A percentile compares a stretch with the other conserved stretches of the same genome.
These are phyloP conservation scores for Drosophila melanogaster DNA, from an alignment of 1,140 invertebrate species.

Conservation along the genomic window DNA sequence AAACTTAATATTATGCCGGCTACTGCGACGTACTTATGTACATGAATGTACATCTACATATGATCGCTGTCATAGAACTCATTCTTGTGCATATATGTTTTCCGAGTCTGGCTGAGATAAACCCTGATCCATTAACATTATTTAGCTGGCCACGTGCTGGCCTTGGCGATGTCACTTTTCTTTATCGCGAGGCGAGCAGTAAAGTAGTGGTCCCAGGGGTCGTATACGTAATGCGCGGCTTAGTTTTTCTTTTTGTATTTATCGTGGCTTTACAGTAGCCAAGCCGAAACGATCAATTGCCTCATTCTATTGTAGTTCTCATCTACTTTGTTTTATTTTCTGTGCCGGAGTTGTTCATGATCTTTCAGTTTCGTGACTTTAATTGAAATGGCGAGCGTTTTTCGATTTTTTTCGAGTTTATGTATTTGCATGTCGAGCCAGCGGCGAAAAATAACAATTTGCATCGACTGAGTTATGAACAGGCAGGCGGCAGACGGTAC, in stretches of 20 bases:
- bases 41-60: too few species aligned
- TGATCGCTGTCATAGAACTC: background rate
- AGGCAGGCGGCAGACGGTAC: background rate
- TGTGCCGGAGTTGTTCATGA: slow-evolving; percentile 31
- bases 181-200: slow-evolving; percentile 55
- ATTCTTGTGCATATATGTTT: slow-evolving; percentile 19
- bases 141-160: slow-evolving; percentile 54
- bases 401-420: slow-evolving; percentile 26
- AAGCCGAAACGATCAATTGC: slow-evolving; percentile 41
- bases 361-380: slow-evolving; percentile 60
- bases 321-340: slow-evolving; percentile 30
- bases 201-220: slow-evolving; percentile 49
- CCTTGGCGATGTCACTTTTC: slow-evolving; percentile 73
- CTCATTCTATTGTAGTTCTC: slow-evolving; percentile 49
- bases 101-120: slow-evolving; percentile 20
- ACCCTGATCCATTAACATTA: slow-evolving; percentile 37
- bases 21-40: slow-evolving; percentile 22
- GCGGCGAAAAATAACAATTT: slow-evolving; percentile 21
- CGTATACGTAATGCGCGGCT: slow-evolving; percentile 57
- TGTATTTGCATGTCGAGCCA: slow-evolving; percentile 30
- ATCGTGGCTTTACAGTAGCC: slow-evolving; percentile 27
- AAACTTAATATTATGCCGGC: slow-evolving; percentile 31
- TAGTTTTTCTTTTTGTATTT: slow-evolving; percentile 32
- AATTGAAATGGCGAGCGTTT: slow-evolving; percentile 56
- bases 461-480: slow-evolving; percentile 39